phyloP scores from a whole-genome alignment of 2,113 vertebrate genomes.

The Empidonax traillii region DNA sequence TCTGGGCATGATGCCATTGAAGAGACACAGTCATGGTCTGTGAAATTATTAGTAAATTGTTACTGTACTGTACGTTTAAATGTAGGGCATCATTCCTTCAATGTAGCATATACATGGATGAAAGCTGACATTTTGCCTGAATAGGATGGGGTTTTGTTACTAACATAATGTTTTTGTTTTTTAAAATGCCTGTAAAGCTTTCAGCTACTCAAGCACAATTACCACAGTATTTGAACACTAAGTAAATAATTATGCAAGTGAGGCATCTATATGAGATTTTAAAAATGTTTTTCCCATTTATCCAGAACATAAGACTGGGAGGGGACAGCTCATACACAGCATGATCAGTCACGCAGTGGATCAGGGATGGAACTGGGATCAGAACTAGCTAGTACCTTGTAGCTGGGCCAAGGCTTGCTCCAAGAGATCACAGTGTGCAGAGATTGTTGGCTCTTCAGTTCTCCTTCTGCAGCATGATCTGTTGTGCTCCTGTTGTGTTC shows the following conservation, averaged over 20 bases:
- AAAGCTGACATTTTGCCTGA: neutral
- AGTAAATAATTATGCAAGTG: constrained; percentile 2
- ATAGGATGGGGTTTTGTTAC: neutral
- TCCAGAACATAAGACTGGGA: neutral
- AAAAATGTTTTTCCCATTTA: neutral
- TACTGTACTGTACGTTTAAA: neutral
- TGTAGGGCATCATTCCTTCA: neutral
- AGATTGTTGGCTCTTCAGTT: neutral
- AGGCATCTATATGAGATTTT: neutral
- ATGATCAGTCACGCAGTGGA: neutral
- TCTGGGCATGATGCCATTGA: neutral
- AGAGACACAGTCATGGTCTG: neutral
- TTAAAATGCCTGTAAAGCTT: neutral
- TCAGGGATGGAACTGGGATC: neutral
- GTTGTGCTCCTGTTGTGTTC: neutral
- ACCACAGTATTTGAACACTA: neutral
- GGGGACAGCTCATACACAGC: neutral
- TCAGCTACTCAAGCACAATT: neutral
- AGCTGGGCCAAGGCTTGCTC: neutral
- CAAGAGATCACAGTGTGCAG: accelerated
- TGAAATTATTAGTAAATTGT: constrained; percentile 1
- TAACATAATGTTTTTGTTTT: neutral
- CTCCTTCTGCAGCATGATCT: neutral
- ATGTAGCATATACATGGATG: neutral
- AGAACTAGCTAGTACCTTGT: neutral